phyloP scores from a whole-genome alignment of 2,797 vertebrate species.

The Sparidentex hasta region DNA sequence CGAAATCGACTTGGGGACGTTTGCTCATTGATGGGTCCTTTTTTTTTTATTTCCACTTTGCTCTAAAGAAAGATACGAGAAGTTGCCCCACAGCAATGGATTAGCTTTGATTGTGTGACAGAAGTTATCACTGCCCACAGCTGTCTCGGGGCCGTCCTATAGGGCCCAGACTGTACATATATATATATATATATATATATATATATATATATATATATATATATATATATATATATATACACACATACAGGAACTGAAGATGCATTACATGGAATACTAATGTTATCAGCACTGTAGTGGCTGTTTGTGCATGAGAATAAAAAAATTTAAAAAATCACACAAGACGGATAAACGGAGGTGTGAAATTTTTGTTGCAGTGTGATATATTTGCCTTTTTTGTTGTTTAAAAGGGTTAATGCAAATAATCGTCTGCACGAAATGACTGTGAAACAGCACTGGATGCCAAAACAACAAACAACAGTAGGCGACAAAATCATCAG shows the following conservation, averaged over 20 bases:
- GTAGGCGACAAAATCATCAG: slow-evolving; percentile 20
- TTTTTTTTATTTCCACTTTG: slow-evolving; percentile 65
- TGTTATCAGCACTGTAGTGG: slow-evolving; percentile 13
- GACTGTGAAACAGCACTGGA: not conserved
- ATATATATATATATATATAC: too few relatives aligned
- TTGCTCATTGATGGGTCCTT: slow-evolving; percentile 65
- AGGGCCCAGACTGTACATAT: slow-evolving; percentile 23
- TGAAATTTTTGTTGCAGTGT: not conserved
- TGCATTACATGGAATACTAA: slow-evolving; percentile 45
- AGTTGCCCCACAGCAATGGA: slow-evolving; percentile 70
- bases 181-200: too few relatives aligned
- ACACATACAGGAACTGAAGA: not conserved
- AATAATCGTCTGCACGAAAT: not conserved
- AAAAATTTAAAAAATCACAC: not conserved
- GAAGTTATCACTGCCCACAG: slow-evolving; percentile 66
- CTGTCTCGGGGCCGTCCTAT: slow-evolving; percentile 49
- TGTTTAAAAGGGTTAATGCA: not conserved
- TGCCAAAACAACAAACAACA: slow-evolving; percentile 13
- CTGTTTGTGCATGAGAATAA: not conserved
- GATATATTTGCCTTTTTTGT: not conserved
- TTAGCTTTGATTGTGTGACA: slow-evolving; percentile 81
- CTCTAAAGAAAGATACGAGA: slow-evolving; percentile 71
- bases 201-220: too few relatives aligned
- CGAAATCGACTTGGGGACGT: slow-evolving; percentile 73
- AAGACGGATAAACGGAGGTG: not conserved